Base-by-base conservation (phyloP, 35 echinoderm and acorn worm genomes). In the Apostichopus californicus region DNA sequence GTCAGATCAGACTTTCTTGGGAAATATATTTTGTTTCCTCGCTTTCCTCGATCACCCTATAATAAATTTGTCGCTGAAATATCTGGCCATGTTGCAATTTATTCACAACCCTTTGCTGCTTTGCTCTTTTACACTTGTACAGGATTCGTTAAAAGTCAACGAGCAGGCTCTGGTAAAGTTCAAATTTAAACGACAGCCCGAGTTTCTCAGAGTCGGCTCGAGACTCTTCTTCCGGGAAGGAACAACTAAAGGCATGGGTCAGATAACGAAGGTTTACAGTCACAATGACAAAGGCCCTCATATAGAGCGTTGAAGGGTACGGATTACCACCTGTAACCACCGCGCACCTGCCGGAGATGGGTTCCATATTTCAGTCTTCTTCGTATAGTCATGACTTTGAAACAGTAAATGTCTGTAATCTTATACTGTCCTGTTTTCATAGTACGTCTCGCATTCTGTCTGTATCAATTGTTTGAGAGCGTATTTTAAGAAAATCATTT, bases 181-280 rank as follows among this genome's bases (percentile, higher is more conserved):
- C 86, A 89, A 87, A 24, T 98, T 98, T 77, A 90, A 95, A 55
- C 94, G 90, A 59, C 94, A 96, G 68, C 94, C 94, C 14, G 94
- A 96, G 87, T 96, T 82, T 87, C 55, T 98, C 21, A 78, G 96
- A 25, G 12, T 61, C 0, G 58, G 12, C n/a, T 89, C 96, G 1
- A 92, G 96, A 57, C 87, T 98, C 14, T 89, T 98, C 18, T 94
- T 98, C 86, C 22, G 96, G 77, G 96, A 98, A 93, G 96, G 96
- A 7, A 94, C 80, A 17, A 95, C 96, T 9, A 98, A 96, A 93
- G 96, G 92, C 14, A 92, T 98, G 66, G 96, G 96, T 18, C 90
- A 98, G 68, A 90, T 98, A 77, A 96, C 94, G 8, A 96, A 89
- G 80, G 78, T 98, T 56, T 85, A 85, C 81, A 85, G 11, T 52